Evolutionary conservation across 2,888 invertebrate species (phyloP), one percentile per base, ranked within the genome.

Genomic region (Ophion ventricosus): DNA sequence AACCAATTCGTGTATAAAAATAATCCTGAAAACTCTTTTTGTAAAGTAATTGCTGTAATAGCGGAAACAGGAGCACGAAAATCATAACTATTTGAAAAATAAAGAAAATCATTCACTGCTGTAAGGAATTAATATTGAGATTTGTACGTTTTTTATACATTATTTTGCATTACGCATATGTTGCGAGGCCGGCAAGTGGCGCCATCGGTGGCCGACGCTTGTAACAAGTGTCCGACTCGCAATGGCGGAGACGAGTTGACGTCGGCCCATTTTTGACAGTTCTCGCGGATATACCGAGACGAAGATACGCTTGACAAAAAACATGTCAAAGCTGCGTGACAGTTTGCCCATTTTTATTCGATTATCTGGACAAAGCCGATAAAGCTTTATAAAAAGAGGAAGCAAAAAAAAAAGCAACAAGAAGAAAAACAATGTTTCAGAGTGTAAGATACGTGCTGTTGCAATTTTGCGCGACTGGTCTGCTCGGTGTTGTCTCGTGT

Each of bases 401-500:
- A 14, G 49, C 14, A 14, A 11, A 49, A 2, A 26, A 61, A 25
- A 23, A 35, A 35, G 35, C n/a, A n/a, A n/a, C n/a, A n/a, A 49
- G 1, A 49, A 10, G 26, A 26, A 25, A 5, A 63, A 59, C 86
- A 75, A 85, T 84, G 79, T 54, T 85, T 85, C 23, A 83, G 43
- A 84, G 73, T 61, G 78, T 86, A 64, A 64, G 67, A 8, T 49
- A 88, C 2, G 25, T 88, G 61, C 54, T 86, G 61, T 77, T 80
- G 20, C 85, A 85, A 63, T 77, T 85, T 29, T 73, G 66, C 73
- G 61, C 90, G 17, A 92, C 92, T 26, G 76, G 87, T 81, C 88
- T 89, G 10, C 90, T 92, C 54, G 90, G 90, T 20, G 49, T 90
- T 49, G 88, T 88, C 80, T 93, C 93, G 20, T 85, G 82, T 17